phyloP scores from a whole-genome alignment of 35 echinoderm and acorn worm genomes.

The Heliocidaris tuberculata region DNA sequence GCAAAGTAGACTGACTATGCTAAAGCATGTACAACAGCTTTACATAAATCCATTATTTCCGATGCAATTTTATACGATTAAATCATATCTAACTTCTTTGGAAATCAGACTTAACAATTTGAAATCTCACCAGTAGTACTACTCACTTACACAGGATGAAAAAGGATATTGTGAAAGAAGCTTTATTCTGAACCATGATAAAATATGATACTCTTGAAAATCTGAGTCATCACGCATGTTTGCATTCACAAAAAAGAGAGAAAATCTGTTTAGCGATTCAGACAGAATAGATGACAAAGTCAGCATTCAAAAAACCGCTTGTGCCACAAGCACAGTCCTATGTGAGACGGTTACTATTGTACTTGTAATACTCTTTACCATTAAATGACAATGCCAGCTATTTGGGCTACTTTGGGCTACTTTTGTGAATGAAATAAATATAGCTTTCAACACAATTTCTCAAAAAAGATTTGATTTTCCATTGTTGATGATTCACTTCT shows the following conservation, averaged over 20 bases:
- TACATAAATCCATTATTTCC: background rate
- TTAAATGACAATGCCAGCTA: background rate
- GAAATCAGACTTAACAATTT: background rate
- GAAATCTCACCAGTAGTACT: background rate
- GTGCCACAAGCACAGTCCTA: background rate
- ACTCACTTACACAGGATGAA: background rate
- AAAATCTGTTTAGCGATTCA: background rate
- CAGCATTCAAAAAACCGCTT: background rate
- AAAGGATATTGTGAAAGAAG: background rate
- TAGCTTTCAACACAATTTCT: background rate
- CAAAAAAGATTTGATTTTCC: background rate
- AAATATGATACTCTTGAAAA: conserved; percentile 15
- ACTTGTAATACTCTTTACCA: background rate
- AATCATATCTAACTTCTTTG: background rate
- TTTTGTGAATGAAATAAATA: background rate
- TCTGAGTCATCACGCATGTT: background rate
- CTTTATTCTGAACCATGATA: background rate
- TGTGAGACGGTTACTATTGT: background rate
- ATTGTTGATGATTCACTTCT: background rate
- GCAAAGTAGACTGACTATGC: background rate
- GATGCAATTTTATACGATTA: background rate
- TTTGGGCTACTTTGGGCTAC: background rate
- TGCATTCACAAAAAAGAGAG: background rate
- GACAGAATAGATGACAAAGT: background rate
- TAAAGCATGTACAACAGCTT: background rate